phyloP scores from a whole-genome alignment of 1,140 invertebrate species.

The Zophobas atratus region DNA sequence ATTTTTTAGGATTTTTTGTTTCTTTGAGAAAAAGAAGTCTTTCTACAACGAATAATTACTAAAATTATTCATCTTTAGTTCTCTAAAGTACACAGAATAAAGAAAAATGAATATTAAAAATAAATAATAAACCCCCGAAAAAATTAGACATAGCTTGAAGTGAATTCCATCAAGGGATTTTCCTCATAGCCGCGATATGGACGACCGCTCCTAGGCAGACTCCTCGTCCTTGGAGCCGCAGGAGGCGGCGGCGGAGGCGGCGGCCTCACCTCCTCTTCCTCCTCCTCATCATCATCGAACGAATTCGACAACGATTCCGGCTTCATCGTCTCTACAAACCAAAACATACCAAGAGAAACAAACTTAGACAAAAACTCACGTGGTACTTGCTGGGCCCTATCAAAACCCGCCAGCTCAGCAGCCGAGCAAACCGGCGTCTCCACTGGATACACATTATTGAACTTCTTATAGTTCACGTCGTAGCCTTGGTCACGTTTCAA shows the following conservation, averaged over 20 bases:
- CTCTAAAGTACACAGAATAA: no score
- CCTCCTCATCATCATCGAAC: slow-evolving; percentile 5
- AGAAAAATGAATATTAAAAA: background rate
- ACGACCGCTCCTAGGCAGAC: background rate
- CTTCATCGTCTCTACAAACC: slow-evolving; percentile 8
- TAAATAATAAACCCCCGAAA: background rate
- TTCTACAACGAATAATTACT: background rate
- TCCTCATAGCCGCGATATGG: slow-evolving; percentile 6
- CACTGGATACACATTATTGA: slow-evolving; percentile 87
- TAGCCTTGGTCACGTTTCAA: slow-evolving; percentile 94
- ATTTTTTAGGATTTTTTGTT: no score
- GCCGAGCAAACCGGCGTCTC: slow-evolving; percentile 90
- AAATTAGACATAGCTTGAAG: slow-evolving; percentile 28
- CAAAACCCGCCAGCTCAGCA: slow-evolving; percentile 72
- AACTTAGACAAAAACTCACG: slow-evolving; percentile 2
- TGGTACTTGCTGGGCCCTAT: slow-evolving; percentile 8
- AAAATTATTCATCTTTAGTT: background rate
- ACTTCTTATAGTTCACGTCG: slow-evolving; percentile 90
- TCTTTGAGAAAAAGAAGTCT: no score
- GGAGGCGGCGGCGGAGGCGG: background rate
- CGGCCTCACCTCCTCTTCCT: background rate
- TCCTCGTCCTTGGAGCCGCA: background rate
- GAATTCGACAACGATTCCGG: background rate
- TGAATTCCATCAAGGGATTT: background rate
- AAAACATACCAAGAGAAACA: background rate